phyloP scores from a whole-genome alignment of 64 coral and sea anemone species.

The Porites lutea region DNA sequence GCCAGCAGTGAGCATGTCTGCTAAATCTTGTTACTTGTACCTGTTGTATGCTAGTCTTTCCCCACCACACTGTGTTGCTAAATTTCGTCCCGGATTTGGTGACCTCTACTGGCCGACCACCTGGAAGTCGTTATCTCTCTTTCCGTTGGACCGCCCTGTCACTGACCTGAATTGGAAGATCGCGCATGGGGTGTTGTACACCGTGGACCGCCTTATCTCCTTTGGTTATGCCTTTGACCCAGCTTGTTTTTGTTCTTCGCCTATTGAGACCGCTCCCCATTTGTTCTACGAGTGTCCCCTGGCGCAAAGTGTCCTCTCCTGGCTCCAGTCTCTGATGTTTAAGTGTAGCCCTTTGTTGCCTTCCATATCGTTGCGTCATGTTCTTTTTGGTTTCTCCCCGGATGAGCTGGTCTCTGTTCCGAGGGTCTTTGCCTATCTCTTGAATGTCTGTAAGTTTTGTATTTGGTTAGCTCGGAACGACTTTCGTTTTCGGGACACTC shows the following conservation, averaged over 20 bases:
- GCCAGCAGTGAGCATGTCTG: background rate
- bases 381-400: background rate
- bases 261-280: background rate
- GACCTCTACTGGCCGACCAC: conserved; percentile 9
- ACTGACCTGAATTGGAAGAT: background rate
- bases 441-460: background rate
- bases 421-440: background rate
- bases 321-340: background rate
- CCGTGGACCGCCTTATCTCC: background rate
- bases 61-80: background rate
- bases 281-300: conserved; percentile 11
- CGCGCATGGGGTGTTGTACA: background rate
- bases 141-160: background rate
- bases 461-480: background rate
- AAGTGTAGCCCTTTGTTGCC: background rate
- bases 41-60: background rate
- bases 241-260: background rate
- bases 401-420: background rate
- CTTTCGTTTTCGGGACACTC: background rate
- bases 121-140: background rate
- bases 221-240: background rate
- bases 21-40: background rate
- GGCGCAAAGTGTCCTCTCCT: background rate
- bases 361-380: background rate
- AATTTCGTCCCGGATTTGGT: background rate